Evolutionary conservation across 2,113 vertebrate species (phyloP).

Genomic region (Apteryx mantelli): DNA sequence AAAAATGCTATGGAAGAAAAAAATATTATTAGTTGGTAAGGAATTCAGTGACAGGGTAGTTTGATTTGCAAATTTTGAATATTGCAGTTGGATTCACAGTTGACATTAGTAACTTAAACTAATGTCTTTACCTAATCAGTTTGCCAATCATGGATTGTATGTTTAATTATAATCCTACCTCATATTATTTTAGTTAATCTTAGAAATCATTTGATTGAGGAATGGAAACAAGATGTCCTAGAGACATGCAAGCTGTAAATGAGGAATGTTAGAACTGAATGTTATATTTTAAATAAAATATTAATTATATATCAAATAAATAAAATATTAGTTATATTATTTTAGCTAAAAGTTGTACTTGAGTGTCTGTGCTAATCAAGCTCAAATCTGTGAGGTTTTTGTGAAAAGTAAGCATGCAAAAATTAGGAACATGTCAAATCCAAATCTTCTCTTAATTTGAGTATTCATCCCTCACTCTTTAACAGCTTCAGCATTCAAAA

Average conservation of each 20-base stretch:
- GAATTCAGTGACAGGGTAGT: neutral
- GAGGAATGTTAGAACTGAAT: neutral
- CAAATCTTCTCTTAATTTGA: neutral
- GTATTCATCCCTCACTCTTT: neutral
- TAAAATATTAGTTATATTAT: neutral
- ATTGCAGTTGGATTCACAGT: neutral
- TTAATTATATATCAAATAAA: neutral
- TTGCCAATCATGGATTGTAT: neutral
- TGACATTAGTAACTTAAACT: neutral
- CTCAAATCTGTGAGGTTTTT: neutral
- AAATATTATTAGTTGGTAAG: neutral
- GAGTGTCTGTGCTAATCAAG: neutral
- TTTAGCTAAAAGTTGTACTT: neutral
- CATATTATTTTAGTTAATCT: neutral
- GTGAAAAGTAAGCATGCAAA: neutral
- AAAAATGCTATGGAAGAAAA: neutral
- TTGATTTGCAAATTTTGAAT: neutral
- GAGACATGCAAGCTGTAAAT: neutral
- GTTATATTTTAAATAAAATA: neutral
- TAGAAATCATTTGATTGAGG: neutral
- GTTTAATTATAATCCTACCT: neutral
- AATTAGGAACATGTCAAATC: neutral
- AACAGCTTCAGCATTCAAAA: neutral
- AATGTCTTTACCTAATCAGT: neutral
- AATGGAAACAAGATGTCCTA: neutral